Percentiles rank a stretch among this genome's conserved stretches.
Conservation (phyloP, 2,113 vertebrate species). For the Kryptolebias marmoratus region DNA sequence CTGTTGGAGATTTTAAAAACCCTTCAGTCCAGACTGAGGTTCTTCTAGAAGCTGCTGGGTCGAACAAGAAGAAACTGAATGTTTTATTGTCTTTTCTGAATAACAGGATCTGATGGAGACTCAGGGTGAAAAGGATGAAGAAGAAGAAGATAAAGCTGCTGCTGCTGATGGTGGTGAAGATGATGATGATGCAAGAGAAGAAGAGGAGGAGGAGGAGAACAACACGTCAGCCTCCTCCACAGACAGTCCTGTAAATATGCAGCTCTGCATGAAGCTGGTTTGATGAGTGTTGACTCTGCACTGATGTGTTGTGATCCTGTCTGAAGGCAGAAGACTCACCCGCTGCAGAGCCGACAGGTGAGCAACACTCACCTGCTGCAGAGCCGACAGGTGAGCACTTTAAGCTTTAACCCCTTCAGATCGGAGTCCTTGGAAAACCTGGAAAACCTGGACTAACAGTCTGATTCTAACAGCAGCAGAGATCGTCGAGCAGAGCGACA, state of each 20-base stretch:
- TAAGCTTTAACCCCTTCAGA: neutral
- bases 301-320: constrained; percentile 27
- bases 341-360: too few relatives aligned
- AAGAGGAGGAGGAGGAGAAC: constrained; percentile 33
- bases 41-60: neutral
- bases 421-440: neutral
- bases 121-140: constrained; percentile 23
- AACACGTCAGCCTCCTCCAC: neutral
- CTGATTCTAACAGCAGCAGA: constrained; percentile 25
- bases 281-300: too few relatives aligned
- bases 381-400: constrained; percentile 40
- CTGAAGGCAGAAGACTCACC: constrained; percentile 19
- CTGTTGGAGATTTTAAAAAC: neutral
- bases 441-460: neutral
- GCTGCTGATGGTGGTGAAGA: constrained; percentile 13
- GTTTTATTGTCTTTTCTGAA: neutral
- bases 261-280: neutral
- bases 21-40: neutral
- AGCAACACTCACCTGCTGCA: constrained; percentile 8
- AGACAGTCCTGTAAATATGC: constrained; percentile 36
- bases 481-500: constrained; percentile 5
- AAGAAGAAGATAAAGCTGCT: constrained; percentile 29
- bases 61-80: neutral
- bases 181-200: constrained; percentile 14
- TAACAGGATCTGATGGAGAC: constrained; percentile 52